Conservation (phyloP, 1,140 invertebrate genomes). For the Drosophila ercepeae region DNA sequence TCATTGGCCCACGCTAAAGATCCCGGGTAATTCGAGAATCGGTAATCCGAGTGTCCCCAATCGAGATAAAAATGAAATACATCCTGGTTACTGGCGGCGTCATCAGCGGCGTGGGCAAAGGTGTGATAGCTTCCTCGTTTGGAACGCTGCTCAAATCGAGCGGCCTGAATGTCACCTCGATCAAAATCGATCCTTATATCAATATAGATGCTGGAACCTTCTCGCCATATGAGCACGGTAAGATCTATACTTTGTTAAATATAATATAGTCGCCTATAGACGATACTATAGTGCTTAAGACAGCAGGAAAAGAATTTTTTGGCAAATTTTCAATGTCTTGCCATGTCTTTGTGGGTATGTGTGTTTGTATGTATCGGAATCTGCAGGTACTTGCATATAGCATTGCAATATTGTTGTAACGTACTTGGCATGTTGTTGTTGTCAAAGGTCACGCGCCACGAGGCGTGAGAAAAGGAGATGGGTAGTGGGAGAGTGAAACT, state of each 20-base stretch:
- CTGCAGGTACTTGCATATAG: constrained; percentile 11
- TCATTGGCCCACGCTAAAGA: constrained; percentile 2
- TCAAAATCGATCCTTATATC: constrained; percentile 99
- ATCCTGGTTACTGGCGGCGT: constrained; percentile 99
- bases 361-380: neutral
- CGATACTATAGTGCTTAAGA: neutral
- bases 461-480: constrained; percentile 8
- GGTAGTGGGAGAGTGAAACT: neutral
- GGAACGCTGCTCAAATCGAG: constrained; percentile 97
- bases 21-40: neutral
- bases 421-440: constrained; percentile 28
- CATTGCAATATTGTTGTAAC: constrained; percentile 11
- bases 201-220: constrained; percentile 99
- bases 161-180: constrained; percentile 96
- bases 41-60: neutral
- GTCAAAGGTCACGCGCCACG: constrained; percentile 51
- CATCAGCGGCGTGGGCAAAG: constrained; percentile 99
- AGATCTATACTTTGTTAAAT: constrained; percentile 54
- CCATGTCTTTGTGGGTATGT: neutral
- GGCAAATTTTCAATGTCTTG: constrained; percentile 59
- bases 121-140: constrained; percentile 97
- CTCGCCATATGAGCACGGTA: constrained; percentile 99
- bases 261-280: constrained; percentile 1
- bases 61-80: constrained; percentile 87
- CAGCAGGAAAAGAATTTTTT: constrained; percentile 34